Base-by-base conservation (phyloP, 1,140 invertebrate genomes). In the Zaprionus davidi region DNA sequence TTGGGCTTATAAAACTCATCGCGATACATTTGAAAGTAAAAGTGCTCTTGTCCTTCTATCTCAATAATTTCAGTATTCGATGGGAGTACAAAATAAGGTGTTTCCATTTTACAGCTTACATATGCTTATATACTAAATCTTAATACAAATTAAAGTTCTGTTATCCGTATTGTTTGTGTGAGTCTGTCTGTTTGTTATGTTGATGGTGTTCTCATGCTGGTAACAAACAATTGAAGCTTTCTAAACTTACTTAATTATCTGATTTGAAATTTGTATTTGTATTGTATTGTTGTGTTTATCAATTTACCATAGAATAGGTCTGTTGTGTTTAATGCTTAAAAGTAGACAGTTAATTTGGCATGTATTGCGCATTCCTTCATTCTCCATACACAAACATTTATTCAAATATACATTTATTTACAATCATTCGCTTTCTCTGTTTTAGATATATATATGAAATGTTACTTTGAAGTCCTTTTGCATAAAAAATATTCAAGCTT, bases 301-400 rank as follows among this genome's bases (percentile, higher is more conserved):
- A 71, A 60, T 55, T 60, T 68, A 62, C 31, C 22, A 60, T 74
- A 73, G 78, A 79, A 68, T 79, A 69, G 67, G 72, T 85, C 76
- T 62, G 79, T 63, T 82, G 79, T 26, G 69, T 86, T 76, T 69
- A 11, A 81, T 73, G 81, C 84, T 87, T 87, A 87, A 80, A 78
- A 76, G 65, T 90, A 87, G 78, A 87, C 81, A 87, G 78, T 88
- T 82, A 90, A 90, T 87, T 87, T 87, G 84, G 84, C 84, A 87
- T 87, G 79, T 87, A 87, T 90, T 90, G 84, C 84, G 84, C 81
- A 84, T 81, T 76, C 71, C 69, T 70, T 70, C 41, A 46, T 60
- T 71, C 74, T 69, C 60, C 60, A 80, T 75, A 78, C 31, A 76
- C 70, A 76, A 71, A 76, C 69, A 65, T 41, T 71, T 71, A 64